Percentiles rank a stretch among this genome's conserved stretches.
Evolutionary conservation across 2,797 vertebrate species (phyloP).

Genomic region (Meda fulgida): DNA sequence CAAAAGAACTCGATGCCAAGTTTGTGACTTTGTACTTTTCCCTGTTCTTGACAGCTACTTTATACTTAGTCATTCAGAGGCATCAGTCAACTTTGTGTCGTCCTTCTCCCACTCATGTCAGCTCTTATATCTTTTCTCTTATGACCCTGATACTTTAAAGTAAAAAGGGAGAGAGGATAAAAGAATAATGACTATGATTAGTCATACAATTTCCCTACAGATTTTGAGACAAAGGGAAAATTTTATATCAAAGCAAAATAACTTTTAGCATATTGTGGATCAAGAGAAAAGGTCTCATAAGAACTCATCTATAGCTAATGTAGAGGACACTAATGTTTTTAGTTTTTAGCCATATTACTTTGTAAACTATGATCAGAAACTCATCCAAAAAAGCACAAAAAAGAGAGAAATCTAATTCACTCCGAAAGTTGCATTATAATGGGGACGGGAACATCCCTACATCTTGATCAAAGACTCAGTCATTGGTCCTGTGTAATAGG

Average conservation of each 20-base stretch:
- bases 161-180: conserved; percentile 15
- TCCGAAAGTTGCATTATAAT: conserved; percentile 65
- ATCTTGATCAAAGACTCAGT: conserved; percentile 70
- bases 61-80: neutral
- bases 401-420: conserved; percentile 48
- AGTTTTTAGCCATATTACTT: neutral
- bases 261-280: conserved; percentile 10
- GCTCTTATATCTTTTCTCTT: conserved; percentile 34
- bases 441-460: conserved; percentile 64
- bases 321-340: neutral
- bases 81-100: conserved; percentile 23
- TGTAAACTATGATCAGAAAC: neutral
- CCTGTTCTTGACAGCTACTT: conserved; percentile 26
- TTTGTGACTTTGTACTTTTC: conserved; percentile 12
- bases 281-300: conserved; percentile 16
- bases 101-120: conserved; percentile 14
- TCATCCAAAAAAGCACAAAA: neutral
- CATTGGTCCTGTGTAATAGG: conserved; percentile 40
- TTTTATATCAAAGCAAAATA: conserved; percentile 32
- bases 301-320: neutral
- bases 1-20: conserved; percentile 12
- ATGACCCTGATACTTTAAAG: conserved; percentile 38
- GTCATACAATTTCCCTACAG: conserved; percentile 24
- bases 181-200: conserved; percentile 43
- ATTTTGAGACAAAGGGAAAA: conserved; percentile 31